Evolutionary conservation across 2,797 vertebrate species (phyloP).

Genomic region (Micromesistius poutassou): DNA sequence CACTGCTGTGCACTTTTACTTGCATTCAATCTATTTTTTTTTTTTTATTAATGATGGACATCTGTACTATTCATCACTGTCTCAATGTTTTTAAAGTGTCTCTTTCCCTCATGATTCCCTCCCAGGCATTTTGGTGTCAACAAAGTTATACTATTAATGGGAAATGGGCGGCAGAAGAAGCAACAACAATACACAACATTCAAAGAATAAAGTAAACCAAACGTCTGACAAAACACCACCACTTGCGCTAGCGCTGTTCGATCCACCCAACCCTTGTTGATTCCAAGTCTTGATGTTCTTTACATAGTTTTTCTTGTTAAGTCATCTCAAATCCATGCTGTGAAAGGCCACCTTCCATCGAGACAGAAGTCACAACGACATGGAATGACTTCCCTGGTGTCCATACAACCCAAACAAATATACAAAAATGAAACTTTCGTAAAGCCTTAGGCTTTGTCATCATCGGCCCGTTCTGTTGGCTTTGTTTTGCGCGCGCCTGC

Average conservation of each 20-base stretch:
- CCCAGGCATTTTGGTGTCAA: conserved; percentile 15
- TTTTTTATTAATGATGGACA: no score
- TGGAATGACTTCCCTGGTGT: neutral
- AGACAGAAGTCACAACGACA: neutral
- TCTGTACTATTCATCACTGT: neutral
- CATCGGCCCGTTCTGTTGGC: neutral
- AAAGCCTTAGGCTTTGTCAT: conserved; percentile 1
- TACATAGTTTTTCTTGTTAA: neutral
- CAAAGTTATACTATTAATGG: conserved; percentile 16
- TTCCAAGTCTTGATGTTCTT: neutral
- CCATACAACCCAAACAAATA: neutral
- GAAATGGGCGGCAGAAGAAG: conserved; percentile 23
- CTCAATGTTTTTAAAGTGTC: conserved; percentile 29
- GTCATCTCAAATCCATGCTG: neutral
- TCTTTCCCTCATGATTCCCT: conserved; percentile 8
- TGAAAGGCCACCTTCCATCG: neutral
- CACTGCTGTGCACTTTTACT: conserved; percentile 44
- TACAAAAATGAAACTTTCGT: neutral
- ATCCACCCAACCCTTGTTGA: no score
- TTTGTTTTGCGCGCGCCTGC: neutral
- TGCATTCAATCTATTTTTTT: conserved; percentile 22
- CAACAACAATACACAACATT: conserved; percentile 28
- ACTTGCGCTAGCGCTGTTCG: neutral
- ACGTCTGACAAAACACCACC: conserved; percentile 15
- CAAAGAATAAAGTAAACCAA: conserved; percentile 33